Conservation (phyloP, 2,888 invertebrate genomes). For the Myopa tessellatipennis region DNA sequence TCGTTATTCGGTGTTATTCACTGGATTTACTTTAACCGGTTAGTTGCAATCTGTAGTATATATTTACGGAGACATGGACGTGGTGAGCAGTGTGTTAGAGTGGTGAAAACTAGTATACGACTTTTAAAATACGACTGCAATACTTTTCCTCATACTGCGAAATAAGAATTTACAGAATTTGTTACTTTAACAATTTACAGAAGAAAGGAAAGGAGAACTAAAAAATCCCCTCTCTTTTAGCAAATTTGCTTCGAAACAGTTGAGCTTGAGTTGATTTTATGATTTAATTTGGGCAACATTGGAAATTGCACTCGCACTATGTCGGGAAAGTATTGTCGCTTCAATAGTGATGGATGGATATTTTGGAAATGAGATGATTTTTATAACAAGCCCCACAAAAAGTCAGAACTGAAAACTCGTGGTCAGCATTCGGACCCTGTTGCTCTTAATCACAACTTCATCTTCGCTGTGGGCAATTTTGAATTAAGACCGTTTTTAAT, state of each 20-base stretch:
- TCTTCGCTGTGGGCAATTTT: background rate
- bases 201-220: too few relatives aligned
- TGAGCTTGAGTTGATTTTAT: too few relatives aligned
- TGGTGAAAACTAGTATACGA: background rate
- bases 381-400: slow-evolving; percentile 23
- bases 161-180: too few relatives aligned
- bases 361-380: background rate
- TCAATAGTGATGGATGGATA: too few relatives aligned
- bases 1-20: background rate
- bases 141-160: too few relatives aligned
- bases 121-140: background rate
- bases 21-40: background rate
- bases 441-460: background rate
- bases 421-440: background rate
- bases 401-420: slow-evolving; percentile 2
- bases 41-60: slow-evolving; percentile 1
- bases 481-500: slow-evolving; percentile 4
- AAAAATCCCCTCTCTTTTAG: too few relatives aligned
- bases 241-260: too few relatives aligned
- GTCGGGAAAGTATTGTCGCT: background rate
- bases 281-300: too few relatives aligned
- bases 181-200: too few relatives aligned
- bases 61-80: slow-evolving; percentile 23
- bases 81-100: background rate
- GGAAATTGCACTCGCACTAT: background rate